Base-by-base conservation (phyloP, 2,797 vertebrate genomes). In the Sciaenops ocellatus region DNA sequence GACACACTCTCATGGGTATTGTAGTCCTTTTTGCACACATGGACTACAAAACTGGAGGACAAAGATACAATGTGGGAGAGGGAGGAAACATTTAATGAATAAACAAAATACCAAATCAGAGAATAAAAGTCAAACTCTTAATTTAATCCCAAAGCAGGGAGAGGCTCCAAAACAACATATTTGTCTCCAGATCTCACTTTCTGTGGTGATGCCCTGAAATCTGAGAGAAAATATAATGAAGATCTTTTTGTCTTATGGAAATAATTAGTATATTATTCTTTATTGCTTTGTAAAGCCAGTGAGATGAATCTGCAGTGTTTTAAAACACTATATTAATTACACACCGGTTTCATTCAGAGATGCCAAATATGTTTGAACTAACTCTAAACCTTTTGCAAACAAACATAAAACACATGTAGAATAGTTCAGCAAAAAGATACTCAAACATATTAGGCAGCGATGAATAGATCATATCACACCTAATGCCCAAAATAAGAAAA, bases 21-120 rank as follows among this genome's bases (percentile, higher is more conserved):
- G 55, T 54, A 79, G 48, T 67, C 8, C 22, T 46, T 46, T 51
- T 52, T n/a, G 3, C 7, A 42, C 18, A 38, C 4, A 0, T 50
- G 44, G 44, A 42, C 59, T 48, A 73, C 69, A 59, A 41, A 67
- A 41, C 20, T 38, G 28, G 8, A 55, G 28, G 24, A 13, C 52
- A 41, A 46, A 17, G 16, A 57, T n/a, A 22, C 13, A 9, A 24
- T 9, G 22, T 17, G 28, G 41, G 30, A 46, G 20, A 30, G 17
- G 38, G 16, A 38, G 3, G 1, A 47, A 38, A 47, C 18, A 7
- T 34, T 64, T 28, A 22, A 16, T 17, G 0, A 8, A 22, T 42
- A 56, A 12, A 57, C 26, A 30, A 12, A 38, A n/a, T n/a, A n/a
- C n/a, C n/a, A n/a, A n/a, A n/a, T n/a, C n/a, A n/a, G n/a, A n/a